A percentile compares a stretch with the other conserved stretches of the same genome.
Conservation (phyloP, 2,797 vertebrate genomes). For the Yasuhikotakia modesta region DNA sequence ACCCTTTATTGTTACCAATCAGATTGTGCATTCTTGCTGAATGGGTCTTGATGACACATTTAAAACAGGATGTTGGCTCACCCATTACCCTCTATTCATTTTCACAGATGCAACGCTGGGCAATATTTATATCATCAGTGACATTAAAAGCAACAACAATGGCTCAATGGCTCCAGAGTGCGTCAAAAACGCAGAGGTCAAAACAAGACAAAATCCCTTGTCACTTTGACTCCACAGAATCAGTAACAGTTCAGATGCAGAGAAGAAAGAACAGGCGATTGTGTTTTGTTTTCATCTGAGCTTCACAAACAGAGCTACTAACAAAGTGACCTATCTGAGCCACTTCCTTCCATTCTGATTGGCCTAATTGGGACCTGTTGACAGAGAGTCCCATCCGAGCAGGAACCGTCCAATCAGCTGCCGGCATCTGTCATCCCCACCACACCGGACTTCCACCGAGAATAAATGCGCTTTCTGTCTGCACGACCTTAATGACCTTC, state of each 20-base stretch:
- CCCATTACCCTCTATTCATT: slow-evolving; percentile 69
- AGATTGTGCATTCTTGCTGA: slow-evolving; percentile 28
- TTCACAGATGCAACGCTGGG: slow-evolving; percentile 67
- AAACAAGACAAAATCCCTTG: slow-evolving; percentile 65
- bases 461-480: slow-evolving; percentile 80
- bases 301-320: slow-evolving; percentile 79
- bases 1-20: slow-evolving; percentile 38
- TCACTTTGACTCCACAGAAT: slow-evolving; percentile 69
- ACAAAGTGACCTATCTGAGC: slow-evolving; percentile 83
- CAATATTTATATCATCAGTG: slow-evolving; percentile 79
- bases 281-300: slow-evolving; percentile 79
- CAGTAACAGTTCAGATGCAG: slow-evolving; percentile 55
- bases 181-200: slow-evolving; percentile 58
- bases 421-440: slow-evolving; percentile 80
- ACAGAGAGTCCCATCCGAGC: slow-evolving; percentile 83
- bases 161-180: slow-evolving; percentile 57
- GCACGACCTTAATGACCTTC: slow-evolving; percentile 74
- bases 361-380: slow-evolving; percentile 85
- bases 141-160: slow-evolving; percentile 75
- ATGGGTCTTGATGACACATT: slow-evolving; percentile 74
- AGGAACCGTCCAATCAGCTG: slow-evolving; percentile 81
- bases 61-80: slow-evolving; percentile 73
- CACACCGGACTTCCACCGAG: slow-evolving; percentile 74
- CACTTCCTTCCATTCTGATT: slow-evolving; percentile 85
- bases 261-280: slow-evolving; percentile 72